A percentile compares a stretch with the other conserved stretches of the same genome.
phyloP scores from a whole-genome alignment of 2,888 invertebrate species.

The Calephelis perditalis region DNA sequence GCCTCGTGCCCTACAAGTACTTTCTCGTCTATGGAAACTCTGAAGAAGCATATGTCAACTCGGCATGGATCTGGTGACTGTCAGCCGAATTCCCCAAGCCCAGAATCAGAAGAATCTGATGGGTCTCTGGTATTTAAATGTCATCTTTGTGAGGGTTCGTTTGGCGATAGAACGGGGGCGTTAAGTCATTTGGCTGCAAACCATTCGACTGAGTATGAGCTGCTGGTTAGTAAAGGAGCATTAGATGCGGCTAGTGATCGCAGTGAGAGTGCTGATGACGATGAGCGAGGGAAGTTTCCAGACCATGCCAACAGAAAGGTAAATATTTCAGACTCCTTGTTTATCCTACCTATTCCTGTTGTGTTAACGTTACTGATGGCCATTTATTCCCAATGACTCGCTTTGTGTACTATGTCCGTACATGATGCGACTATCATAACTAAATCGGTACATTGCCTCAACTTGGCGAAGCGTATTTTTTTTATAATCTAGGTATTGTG shows the following conservation, averaged over 20 bases:
- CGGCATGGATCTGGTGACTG: conserved; percentile 80
- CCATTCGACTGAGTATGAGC: conserved; percentile 88
- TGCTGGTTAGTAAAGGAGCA: conserved; percentile 90
- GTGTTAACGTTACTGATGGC: background rate
- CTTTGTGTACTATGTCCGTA: too few relatives aligned
- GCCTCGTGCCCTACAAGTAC: conserved; percentile 89
- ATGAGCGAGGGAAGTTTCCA: conserved; percentile 87
- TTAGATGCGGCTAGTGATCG: conserved; percentile 75
- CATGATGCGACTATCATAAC: too few relatives aligned
- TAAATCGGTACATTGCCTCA: too few relatives aligned
- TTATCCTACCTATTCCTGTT: background rate
- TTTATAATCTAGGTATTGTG: too few relatives aligned
- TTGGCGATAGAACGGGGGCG: conserved; percentile 87
- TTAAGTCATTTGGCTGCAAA: conserved; percentile 87
- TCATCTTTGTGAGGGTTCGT: conserved; percentile 94
- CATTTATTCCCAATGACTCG: too few relatives aligned
- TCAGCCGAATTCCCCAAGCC: conserved; percentile 58
- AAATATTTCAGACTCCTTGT: conserved; percentile 28
- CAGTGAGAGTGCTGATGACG: conserved; percentile 82
- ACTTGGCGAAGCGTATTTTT: too few relatives aligned
- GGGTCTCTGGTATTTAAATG: conserved; percentile 92
- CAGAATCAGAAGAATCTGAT: conserved; percentile 52
- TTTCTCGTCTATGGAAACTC: conserved; percentile 87
- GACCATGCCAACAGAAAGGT: conserved; percentile 93
- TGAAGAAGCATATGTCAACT: conserved; percentile 86